Conservation (phyloP, 1,140 invertebrate genomes). For the Scaptomyza pallida region DNA sequence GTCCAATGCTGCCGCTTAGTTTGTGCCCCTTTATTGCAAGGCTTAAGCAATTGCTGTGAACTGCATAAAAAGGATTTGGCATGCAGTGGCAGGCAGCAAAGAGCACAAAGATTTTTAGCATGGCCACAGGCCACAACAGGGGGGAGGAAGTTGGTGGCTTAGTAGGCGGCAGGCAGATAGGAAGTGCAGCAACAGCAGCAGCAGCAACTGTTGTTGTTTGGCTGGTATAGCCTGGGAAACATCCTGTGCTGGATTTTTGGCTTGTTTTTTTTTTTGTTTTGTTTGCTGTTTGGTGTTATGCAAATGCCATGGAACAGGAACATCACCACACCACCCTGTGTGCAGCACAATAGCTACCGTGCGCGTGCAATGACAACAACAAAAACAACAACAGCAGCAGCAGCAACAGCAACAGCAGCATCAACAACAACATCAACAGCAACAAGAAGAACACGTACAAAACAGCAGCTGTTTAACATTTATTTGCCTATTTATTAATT, state of each 20-base stretch:
- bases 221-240: slow-evolving; percentile 61
- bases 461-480: slow-evolving; percentile 83
- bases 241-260: slow-evolving; percentile 51
- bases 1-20: slow-evolving; percentile 34
- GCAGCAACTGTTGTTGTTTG: slow-evolving; percentile 39
- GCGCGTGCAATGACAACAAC: slow-evolving; percentile 67
- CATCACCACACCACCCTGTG: slow-evolving; percentile 78
- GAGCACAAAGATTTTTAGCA: slow-evolving; percentile 17
- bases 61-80: slow-evolving; percentile 76
- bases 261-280: slow-evolving; percentile 32
- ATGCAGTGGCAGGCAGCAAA: slow-evolving; percentile 70
- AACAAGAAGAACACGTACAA: slow-evolving; percentile 68
- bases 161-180: slow-evolving; percentile 34
- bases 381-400: slow-evolving; percentile 19
- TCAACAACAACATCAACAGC: slow-evolving; percentile 21
- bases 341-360: slow-evolving; percentile 80
- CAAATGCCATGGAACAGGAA: slow-evolving; percentile 63
- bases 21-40: slow-evolving; percentile 22
- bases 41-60: slow-evolving; percentile 65
- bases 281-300: slow-evolving; percentile 63
- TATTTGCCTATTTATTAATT: slow-evolving; percentile 83
- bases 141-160: background rate
- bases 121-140: slow-evolving; percentile 12
- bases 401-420: slow-evolving; percentile 19
- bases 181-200: slow-evolving; percentile 23